Evolutionary conservation across 2,888 invertebrate species (phyloP), one percentile per base, ranked within the genome.

Genomic region (Aromia moschata): DNA sequence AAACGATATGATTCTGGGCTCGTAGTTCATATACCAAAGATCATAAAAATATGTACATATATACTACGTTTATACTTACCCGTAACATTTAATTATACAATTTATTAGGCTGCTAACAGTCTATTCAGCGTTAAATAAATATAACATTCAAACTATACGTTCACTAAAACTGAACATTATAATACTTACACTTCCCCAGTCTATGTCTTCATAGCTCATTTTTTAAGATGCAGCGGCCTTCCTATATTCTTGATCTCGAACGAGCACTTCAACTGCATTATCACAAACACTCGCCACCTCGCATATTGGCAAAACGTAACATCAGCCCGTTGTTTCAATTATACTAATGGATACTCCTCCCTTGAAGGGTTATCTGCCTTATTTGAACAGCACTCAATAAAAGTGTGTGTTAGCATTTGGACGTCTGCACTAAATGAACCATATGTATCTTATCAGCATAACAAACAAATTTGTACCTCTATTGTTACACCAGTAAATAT

Each of bases 321-420:
- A 52, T 41, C 41, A 15, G 14, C 16, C 52, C 31, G 2, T 9
- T 5, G 20, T 52, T 40, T 52, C 52, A 52, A 52, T 52, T 52
- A 40, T 31, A 31, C 31, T 52, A 52, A 52, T 52, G 52, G 52
- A 38, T 18, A 16, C 49, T 41, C 25, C 30, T 14, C 14, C 10
- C 5, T n/a, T 17, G 5, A 16, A 41, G n/a, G n/a, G 30, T 52
- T 52, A 52, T 52, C 52, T 52, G 14, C 41, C 38, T 41, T 52
- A 52, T 52, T 52, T 52, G 52, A 41, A 12, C 17, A 52, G 31
- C 52, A 52, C 52, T 52, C 16, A 25, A 52, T 40, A 17, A 31
- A 40, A 9, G 20, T 31, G 15, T 51, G 14, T 47, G 30, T 41
- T 52, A 41, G n/a, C 14, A 25, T 20, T 38, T 40, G 25, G 38